These are phyloP conservation scores for Chrysotoxum bicinctum DNA, from an alignment of 2,888 invertebrate genomes.

Conservation along the genomic window DNA sequence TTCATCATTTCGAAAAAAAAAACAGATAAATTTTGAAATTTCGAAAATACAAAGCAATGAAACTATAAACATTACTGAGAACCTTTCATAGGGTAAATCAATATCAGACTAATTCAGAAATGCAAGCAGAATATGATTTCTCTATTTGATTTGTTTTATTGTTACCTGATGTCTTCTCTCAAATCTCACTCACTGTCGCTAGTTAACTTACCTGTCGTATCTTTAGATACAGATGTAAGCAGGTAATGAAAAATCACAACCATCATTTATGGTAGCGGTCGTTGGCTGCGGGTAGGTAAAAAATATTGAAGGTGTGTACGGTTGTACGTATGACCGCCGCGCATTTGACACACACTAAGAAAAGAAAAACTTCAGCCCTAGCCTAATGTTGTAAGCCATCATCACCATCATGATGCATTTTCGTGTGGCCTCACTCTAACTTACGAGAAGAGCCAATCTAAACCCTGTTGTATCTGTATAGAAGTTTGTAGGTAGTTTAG, in stretches of 20 bases:
- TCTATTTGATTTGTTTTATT: not conserved
- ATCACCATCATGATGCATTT: not conserved
- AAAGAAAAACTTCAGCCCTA: not conserved
- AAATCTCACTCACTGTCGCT: not conserved
- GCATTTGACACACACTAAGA: not conserved
- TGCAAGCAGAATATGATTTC: not conserved
- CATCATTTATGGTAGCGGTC: not conserved
- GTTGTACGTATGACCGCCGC: not conserved
- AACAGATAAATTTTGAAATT: not conserved
- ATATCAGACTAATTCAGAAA: not conserved
- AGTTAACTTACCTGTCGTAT: not conserved
- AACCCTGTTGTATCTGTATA: not conserved
- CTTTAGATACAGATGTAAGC: not conserved
- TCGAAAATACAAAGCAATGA: not conserved
- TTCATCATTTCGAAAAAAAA: too few species aligned
- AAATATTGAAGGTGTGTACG: not conserved
- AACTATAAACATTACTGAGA: not conserved
- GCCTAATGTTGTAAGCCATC: slow-evolving; percentile 17
- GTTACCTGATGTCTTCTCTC: not conserved
- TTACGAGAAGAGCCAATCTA: not conserved
- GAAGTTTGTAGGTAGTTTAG: not conserved
- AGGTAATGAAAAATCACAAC: slow-evolving; percentile 12
- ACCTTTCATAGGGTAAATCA: not conserved
- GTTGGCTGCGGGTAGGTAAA: not conserved
- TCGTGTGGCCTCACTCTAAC: slow-evolving; percentile 9